A percentile compares a stretch with the other conserved stretches of the same genome.
Conservation (phyloP, 2,113 vertebrate genomes). For the Gasterosteus nipponicus region DNA sequence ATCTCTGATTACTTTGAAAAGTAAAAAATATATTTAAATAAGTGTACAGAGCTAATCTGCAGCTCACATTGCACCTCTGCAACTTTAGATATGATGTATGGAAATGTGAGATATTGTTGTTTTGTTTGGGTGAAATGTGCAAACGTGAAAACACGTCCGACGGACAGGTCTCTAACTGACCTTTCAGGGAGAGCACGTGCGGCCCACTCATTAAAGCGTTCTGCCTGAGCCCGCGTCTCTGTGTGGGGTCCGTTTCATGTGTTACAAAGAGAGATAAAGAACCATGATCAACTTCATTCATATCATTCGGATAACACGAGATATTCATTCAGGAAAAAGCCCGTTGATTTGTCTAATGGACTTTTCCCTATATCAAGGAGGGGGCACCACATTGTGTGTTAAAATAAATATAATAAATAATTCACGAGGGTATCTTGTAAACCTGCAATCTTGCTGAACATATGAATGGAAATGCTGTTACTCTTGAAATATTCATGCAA, state of each 20-base stretch:
- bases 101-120: constrained; percentile 33
- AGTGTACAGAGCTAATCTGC: constrained; percentile 29
- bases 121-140: constrained; percentile 46
- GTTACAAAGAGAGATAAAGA: not conserved
- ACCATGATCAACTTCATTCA: not conserved
- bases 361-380: constrained; percentile 22
- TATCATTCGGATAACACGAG: not conserved
- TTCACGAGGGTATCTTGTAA: constrained; percentile 52
- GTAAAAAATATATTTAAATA: constrained; percentile 57
- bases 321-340: not conserved
- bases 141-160: constrained; percentile 45
- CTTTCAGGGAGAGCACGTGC: constrained; percentile 46
- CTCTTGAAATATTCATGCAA: constrained; percentile 72
- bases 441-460: constrained; percentile 59
- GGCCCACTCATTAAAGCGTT: constrained; percentile 12
- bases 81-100: constrained; percentile 26
- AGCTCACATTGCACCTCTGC: constrained; percentile 30
- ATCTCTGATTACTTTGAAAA: constrained; percentile 66
- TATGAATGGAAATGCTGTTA: constrained; percentile 47
- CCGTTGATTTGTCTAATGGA: not conserved
- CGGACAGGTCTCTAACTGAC: constrained; percentile 48
- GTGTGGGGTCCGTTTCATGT: constrained; percentile 9
- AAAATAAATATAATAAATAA: constrained; percentile 37
- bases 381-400: constrained; percentile 18
- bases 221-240: constrained; percentile 1